Conservation (phyloP, 2,797 vertebrate species). For the Serranus cabrilla region DNA sequence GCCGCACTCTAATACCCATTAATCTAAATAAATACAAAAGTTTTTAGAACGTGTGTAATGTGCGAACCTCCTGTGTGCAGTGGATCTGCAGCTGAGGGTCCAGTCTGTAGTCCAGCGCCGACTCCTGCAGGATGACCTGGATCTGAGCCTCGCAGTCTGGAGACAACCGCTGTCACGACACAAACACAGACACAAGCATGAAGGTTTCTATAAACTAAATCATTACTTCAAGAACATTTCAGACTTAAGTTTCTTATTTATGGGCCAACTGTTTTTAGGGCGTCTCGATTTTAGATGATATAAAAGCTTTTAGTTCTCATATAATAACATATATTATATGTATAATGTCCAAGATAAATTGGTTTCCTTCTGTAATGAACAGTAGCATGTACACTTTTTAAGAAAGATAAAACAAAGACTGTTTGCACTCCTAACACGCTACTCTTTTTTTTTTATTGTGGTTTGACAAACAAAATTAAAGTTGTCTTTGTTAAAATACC, state of each 20-base stretch:
- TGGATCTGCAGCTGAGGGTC: constrained; percentile 98
- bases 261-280: background rate
- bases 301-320: too few species aligned
- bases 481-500: too few species aligned
- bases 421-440: background rate
- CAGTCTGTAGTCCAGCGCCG: constrained; percentile 96
- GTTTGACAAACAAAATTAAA: too few species aligned
- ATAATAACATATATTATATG: too few species aligned
- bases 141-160: constrained; percentile 99
- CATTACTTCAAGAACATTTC: background rate
- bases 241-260: background rate
- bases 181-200: constrained; percentile 5
- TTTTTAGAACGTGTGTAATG: too few species aligned
- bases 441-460: too few species aligned
- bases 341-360: background rate
- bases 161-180: constrained; percentile 89
- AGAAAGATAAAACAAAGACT: background rate
- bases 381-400: background rate
- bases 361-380: too few species aligned
- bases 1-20: too few species aligned
- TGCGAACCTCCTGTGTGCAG: constrained; percentile 92
- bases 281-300: background rate
- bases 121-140: constrained; percentile 95
- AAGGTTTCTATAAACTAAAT: background rate
- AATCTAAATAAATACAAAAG: too few species aligned